phyloP scores from a whole-genome alignment of 2,797 vertebrate genomes.

The Typhlichthys subterraneus region DNA sequence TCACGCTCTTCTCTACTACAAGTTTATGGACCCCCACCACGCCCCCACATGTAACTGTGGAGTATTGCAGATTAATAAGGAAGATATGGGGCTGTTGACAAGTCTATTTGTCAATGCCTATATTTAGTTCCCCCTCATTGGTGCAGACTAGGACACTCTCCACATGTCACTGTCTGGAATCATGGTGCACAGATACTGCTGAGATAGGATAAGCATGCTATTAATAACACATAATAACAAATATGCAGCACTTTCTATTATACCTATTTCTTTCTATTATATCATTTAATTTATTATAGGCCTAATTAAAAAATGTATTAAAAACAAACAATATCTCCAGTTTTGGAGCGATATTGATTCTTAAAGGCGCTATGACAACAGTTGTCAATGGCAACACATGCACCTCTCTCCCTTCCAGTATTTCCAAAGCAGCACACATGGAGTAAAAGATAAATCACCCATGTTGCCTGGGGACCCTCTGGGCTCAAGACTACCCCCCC shows the following conservation, averaged over 20 bases:
- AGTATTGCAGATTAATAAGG: conserved; percentile 57
- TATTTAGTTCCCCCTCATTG: conserved; percentile 37
- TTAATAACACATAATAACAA: conserved; percentile 11
- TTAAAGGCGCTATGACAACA: conserved; percentile 23
- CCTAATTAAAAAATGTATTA: neutral
- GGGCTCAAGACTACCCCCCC: conserved; percentile 49
- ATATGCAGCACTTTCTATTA: conserved; percentile 1
- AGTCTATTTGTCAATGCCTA: conserved; percentile 18
- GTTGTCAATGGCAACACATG: conserved; percentile 24
- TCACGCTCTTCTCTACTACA: conserved; percentile 62
- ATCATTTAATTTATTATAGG: conserved; percentile 14
- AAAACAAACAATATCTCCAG: neutral
- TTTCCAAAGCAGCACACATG: conserved; percentile 50
- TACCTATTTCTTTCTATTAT: neutral
- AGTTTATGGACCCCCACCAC: conserved; percentile 56
- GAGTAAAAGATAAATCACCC: conserved; percentile 59
- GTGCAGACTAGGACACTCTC: conserved; percentile 21
- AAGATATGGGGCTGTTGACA: neutral
- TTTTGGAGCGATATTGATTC: conserved; percentile 33
- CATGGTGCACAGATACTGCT: conserved; percentile 3
- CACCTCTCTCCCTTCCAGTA: conserved; percentile 32
- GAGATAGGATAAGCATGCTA: conserved; percentile 2
- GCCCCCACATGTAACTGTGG: conserved; percentile 58
- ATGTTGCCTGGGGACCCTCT: conserved; percentile 42
- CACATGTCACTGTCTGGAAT: conserved; percentile 11